Base-by-base conservation (phyloP, 2,113 vertebrate species). In the Apteryx mantelli region DNA sequence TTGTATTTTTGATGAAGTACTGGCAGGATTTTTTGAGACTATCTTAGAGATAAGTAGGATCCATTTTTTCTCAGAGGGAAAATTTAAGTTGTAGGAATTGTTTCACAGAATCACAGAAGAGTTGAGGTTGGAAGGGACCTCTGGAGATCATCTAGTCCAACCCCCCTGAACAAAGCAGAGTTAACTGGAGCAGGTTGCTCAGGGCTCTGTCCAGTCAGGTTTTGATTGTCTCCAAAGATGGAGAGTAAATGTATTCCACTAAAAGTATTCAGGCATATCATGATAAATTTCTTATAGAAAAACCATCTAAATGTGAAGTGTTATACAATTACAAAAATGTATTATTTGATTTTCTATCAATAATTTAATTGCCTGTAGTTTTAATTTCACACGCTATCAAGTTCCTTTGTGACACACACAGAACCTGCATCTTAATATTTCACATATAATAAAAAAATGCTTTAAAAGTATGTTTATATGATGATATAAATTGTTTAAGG, bases 321-420 rank as follows among this genome's bases (percentile, higher is more conserved):
- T 19, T 84, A 91, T 91, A 74, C 69, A 69, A 81, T 86, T 89
- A 87, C 53, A 50, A 74, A 85, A 81, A 68, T 28, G 46, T 38
- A n/a, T 82, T 86, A 79, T 82, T 90, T 93, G 90, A 83, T 91
- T 96, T 92, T 73, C 87, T 80, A 73, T 83, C 87, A 68, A 94
- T 94, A 94, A 94, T 91, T 94, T 83, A 94, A 93, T 71, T 83
- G 92, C 71, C 87, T 83, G 90, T 76, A 91, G 89, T 93, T 95
- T 91, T 91, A 95, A 96, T 96, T 96, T 96, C 94, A 96, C 94
- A 95, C 50, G 2, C 89, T 91, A 95, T 93, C 95, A 96, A 94
- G 84, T 90, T 77, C 36, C 30, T 40, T 88, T 68, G 55, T 52
- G 68, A 83, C 81, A 38, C 75, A 68, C 68, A 30, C n/a, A 38